Evolutionary conservation across 2,888 invertebrate species (phyloP).

Genomic region (Lepidocyrtinus sp.): DNA sequence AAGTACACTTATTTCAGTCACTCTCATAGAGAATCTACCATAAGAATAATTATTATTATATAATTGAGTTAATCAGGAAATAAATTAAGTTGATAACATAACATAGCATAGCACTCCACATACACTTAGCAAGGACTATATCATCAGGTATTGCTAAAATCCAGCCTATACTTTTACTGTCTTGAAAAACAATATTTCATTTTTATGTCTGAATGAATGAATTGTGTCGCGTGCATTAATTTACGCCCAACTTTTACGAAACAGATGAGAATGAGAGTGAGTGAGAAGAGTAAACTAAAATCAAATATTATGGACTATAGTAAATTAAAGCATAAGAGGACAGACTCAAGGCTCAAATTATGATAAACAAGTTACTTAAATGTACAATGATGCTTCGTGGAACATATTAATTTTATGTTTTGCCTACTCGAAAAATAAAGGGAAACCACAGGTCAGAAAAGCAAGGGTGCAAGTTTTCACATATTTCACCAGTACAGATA

Average conservation of each 20-base stretch:
- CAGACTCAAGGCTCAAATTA: neutral
- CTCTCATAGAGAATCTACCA: conserved; percentile 35
- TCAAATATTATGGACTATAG: neutral
- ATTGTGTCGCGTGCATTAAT: neutral
- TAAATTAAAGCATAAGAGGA: neutral
- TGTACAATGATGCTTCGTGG: neutral
- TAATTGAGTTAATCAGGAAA: conserved; percentile 29
- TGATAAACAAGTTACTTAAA: neutral
- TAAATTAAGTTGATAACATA: neutral
- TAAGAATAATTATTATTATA: conserved; percentile 24
- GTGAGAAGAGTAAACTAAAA: neutral
- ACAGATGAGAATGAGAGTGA: neutral
- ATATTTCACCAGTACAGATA: conserved; percentile 19
- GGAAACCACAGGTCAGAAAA: conserved; percentile 5
- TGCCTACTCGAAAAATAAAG: neutral
- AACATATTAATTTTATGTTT: neutral
- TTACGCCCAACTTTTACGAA: neutral
- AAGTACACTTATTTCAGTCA: conserved; percentile 50
- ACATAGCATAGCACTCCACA: too few species aligned
- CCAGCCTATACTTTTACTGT: neutral
- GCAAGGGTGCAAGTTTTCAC: conserved; percentile 32
- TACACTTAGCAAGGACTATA: too few species aligned
- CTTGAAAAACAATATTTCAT: neutral
- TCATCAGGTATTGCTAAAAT: conserved; percentile 2
- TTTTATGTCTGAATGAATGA: neutral